A percentile compares a stretch with the other conserved stretches of the same genome.
phyloP scores from a whole-genome alignment of 2,888 invertebrate species.

The Hirudinaria manillensis region DNA sequence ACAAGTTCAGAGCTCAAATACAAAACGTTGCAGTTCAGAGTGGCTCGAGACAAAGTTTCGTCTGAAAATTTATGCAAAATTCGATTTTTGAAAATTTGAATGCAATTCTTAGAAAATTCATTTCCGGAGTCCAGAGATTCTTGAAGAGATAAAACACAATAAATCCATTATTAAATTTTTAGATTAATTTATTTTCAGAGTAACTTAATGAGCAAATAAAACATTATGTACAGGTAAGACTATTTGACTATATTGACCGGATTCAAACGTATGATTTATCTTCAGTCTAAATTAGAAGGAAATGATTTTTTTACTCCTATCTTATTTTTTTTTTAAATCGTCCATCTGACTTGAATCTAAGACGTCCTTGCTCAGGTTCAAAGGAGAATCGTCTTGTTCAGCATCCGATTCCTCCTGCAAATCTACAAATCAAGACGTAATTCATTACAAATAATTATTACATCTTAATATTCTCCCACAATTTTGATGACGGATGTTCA shows the following conservation, averaged over 20 bases:
- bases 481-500: too few relatives aligned
- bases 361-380: conserved; percentile 2
- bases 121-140: too few relatives aligned
- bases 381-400: neutral
- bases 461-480: too few relatives aligned
- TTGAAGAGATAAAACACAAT: too few relatives aligned
- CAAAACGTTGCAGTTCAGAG: conserved; percentile 66
- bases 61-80: neutral
- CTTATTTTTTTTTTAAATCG: too few relatives aligned
- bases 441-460: neutral
- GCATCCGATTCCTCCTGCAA: neutral
- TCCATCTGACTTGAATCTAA: neutral
- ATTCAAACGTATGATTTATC: too few relatives aligned
- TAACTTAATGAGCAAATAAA: neutral
- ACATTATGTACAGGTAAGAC: too few relatives aligned
- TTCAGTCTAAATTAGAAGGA: too few relatives aligned
- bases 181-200: neutral
- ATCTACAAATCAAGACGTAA: too few relatives aligned
- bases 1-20: conserved; percentile 84
- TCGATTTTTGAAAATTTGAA: neutral
- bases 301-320: too few relatives aligned
- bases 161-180: neutral
- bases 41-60: neutral
- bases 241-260: too few relatives aligned
- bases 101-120: too few relatives aligned